Conservation (phyloP, 2,797 vertebrate species). For the Girardinus metallicus region DNA sequence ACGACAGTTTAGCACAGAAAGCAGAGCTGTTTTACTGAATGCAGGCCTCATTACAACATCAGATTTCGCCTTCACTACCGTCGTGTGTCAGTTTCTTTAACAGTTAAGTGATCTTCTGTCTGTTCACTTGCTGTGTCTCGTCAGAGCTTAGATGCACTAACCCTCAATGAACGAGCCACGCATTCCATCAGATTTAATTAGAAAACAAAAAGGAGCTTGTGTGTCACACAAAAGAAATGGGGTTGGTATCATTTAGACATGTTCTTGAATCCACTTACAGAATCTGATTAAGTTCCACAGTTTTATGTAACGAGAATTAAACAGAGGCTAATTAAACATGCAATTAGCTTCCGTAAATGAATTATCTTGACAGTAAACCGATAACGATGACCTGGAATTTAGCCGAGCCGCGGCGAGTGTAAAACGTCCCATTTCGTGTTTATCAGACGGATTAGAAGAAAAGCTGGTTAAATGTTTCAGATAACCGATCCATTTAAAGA, state of each 20-base stretch:
- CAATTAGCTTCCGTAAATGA: not conserved
- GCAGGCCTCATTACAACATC: not conserved
- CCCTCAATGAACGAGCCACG: not conserved
- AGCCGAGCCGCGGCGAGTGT: not conserved
- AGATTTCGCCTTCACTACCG: not conserved
- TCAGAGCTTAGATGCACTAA: not conserved
- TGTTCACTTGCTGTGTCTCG: not conserved
- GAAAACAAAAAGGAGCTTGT: not conserved
- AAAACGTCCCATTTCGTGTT: not conserved
- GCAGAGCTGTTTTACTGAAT: not conserved
- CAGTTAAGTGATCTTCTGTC: not conserved
- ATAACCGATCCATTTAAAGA: not conserved
- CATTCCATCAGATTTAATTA: conserved; percentile 2
- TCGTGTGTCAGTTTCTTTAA: not conserved
- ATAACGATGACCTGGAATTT: not conserved
- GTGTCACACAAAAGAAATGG: not conserved
- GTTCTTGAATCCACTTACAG: not conserved
- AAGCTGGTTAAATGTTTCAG: not conserved
- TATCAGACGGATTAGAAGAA: not conserved
- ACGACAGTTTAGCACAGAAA: not conserved
- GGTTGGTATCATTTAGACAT: not conserved
- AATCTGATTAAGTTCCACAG: not conserved
- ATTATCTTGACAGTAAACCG: not conserved
- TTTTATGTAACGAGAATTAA: not conserved
- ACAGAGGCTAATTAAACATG: conserved; percentile 4